Base-by-base conservation (phyloP, 1,140 invertebrate genomes). In the Nephila pilipes region DNA sequence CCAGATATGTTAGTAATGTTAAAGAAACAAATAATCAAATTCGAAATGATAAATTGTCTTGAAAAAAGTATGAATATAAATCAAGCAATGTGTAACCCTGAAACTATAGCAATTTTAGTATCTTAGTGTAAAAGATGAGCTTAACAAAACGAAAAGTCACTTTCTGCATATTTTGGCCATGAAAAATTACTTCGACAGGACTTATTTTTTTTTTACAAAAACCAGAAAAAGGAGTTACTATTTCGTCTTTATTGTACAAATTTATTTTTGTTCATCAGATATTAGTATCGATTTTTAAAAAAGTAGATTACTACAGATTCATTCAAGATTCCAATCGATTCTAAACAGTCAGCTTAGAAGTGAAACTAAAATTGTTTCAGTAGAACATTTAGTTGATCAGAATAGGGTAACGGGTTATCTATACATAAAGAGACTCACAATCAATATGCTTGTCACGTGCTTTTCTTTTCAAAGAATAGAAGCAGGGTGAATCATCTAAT, bases 371-470 rank as follows among this genome's bases (percentile, higher is more conserved):
- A 22, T 36, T 87, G 60, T 87, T 60, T 29, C 55, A 36, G 38
- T 80, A 25, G 88, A 90, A 25, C 69, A 79, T 57, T 36, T 54
- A 65, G 87, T 57, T 88, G 87, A 88, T 88, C 87, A 88, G 60
- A 54, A 29, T 57, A 38, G n/a, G 20, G 58, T 54, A 69, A 88
- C 38, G 58, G 58, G 65, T 79, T 57, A 32, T 90, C 88, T 90
- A 57, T 57, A 90, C 65, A 90, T 79, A 79, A 90, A 90, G 75
- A 87, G 85, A 32, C 29, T 22, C 10, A n/a, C 88, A 90, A 90
- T 90, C 88, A 90, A 90, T 90, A 90, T 55, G 38, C 69, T 80
- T 80, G 88, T 90, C 88, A 90, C 88, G 88, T 80, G 65, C 38
- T 75, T 69, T 69, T 88, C 63, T 25, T 12, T 25, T 60, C 38